Evolutionary conservation across 2,888 invertebrate species (phyloP).

Genomic region (Pelosia muscerda): DNA sequence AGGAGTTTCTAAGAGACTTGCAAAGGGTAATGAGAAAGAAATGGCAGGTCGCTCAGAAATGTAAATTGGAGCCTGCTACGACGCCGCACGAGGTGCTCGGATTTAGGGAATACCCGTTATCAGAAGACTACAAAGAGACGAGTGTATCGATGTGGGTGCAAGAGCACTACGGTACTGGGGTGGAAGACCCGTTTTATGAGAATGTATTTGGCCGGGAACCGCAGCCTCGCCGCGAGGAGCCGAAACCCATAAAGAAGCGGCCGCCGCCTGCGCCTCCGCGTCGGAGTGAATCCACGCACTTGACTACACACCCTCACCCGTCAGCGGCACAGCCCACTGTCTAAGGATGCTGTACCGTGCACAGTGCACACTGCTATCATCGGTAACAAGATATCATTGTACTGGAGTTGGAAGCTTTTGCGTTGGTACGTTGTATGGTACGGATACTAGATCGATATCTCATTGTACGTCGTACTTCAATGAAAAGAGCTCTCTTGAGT

Average conservation of each 20-base stretch:
- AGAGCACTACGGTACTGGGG: constrained; percentile 92
- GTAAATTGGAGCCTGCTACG: constrained; percentile 94
- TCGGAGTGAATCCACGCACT: constrained; percentile 90
- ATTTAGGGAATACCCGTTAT: constrained; percentile 92
- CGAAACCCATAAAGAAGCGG: constrained; percentile 87
- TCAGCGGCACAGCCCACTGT: constrained; percentile 68
- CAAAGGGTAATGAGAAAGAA: constrained; percentile 97
- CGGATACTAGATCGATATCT: background rate
- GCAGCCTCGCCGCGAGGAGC: constrained; percentile 69
- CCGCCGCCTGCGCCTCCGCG: constrained; percentile 97
- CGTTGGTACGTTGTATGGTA: constrained; percentile 20
- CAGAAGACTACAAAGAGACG: constrained; percentile 91
- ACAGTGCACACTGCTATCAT: constrained; percentile 21
- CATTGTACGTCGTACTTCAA: background rate
- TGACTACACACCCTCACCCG: constrained; percentile 59
- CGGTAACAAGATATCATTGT: constrained; percentile 15
- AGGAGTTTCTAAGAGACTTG: constrained; percentile 94
- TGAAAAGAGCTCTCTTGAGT: constrained; percentile 43
- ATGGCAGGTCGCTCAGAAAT: constrained; percentile 97
- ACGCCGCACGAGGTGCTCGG: constrained; percentile 97
- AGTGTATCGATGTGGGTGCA: constrained; percentile 96
- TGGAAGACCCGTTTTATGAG: constrained; percentile 90
- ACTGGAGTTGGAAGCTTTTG: constrained; percentile 15
- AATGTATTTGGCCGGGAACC: constrained; percentile 86
- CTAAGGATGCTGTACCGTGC: constrained; percentile 33